These are phyloP conservation scores for Formica aserva DNA, from an alignment of 2,888 invertebrate genomes.

Conservation along the genomic window DNA sequence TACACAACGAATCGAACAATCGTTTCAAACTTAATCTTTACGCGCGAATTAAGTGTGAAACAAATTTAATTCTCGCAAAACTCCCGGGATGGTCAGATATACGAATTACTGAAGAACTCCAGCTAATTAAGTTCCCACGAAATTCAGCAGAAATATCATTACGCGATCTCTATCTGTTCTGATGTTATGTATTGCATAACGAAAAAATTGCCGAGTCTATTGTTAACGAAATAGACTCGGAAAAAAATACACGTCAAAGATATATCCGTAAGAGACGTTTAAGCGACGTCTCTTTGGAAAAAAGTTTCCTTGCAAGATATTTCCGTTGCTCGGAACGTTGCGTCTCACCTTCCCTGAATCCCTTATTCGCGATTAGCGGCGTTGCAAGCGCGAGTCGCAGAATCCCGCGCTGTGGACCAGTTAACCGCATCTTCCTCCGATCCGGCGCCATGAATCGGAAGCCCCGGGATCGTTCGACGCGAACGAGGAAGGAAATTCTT, in stretches of 20 bases:
- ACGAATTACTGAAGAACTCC: constrained; percentile 23
- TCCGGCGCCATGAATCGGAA: constrained; percentile 41
- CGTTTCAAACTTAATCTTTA: constrained; percentile 22
- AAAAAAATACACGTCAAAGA: neutral
- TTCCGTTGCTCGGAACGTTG: neutral
- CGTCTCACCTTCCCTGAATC: constrained; percentile 5
- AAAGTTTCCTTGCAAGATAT: neutral
- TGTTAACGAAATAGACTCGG: neutral
- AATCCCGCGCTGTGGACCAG: neutral
- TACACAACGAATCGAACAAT: constrained; percentile 30
- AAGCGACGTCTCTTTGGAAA: neutral
- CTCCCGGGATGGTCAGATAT: constrained; percentile 7
- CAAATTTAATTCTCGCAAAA: constrained; percentile 10
- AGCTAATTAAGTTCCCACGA: constrained; percentile 12
- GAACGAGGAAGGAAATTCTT: constrained; percentile 44
- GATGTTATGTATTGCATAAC: neutral
- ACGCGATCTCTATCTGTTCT: neutral
- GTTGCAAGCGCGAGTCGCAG: neutral
- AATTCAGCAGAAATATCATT: neutral
- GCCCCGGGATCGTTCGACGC: constrained; percentile 32
- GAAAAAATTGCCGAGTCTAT: no score
- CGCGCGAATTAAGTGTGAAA: constrained; percentile 1
- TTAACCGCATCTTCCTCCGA: constrained; percentile 24
- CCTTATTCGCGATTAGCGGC: constrained; percentile 29
- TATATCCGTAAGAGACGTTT: neutral